Percentiles rank a stretch among this genome's conserved stretches.
These are phyloP conservation scores for Macrostomum lignano DNA, from an alignment of 1,140 invertebrate genomes.

Conservation along the genomic window DNA sequence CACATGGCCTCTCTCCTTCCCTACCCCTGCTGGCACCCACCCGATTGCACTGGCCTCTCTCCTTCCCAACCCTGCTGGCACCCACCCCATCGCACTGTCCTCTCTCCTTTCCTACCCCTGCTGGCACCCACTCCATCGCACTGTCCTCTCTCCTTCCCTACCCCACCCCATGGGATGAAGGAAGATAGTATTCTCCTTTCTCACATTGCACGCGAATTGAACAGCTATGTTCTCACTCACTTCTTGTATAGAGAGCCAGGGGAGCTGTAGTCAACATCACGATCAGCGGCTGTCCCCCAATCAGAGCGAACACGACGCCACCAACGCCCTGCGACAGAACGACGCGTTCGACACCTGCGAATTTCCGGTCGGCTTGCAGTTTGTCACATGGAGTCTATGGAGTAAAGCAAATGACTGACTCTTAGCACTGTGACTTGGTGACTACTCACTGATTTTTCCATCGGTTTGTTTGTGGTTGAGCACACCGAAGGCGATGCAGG, in stretches of 20 bases:
- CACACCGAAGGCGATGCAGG: constrained; percentile 38
- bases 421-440: too few relatives aligned
- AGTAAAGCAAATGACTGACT: not conserved
- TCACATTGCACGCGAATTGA: not conserved
- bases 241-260: constrained; percentile 37
- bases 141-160: too few relatives aligned
- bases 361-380: not conserved
- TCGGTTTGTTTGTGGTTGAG: constrained; percentile 36
- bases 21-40: too few relatives aligned
- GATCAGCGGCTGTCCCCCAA: constrained; percentile 37
- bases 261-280: constrained; percentile 38
- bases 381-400: not conserved
- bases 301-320: constrained; percentile 35
- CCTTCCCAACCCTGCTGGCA: too few relatives aligned
- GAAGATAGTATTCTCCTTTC: too few relatives aligned
- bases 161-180: too few relatives aligned
- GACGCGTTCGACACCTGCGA: constrained; percentile 35
- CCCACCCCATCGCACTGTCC: too few relatives aligned
- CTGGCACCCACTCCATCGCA: too few relatives aligned
- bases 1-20: too few relatives aligned
- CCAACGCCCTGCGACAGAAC: constrained; percentile 37
- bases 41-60: too few relatives aligned
- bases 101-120: too few relatives aligned
- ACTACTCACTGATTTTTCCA: constrained; percentile 34
- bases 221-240: constrained; percentile 17